These are phyloP conservation scores for Melospiza georgiana DNA, from an alignment of 2,113 vertebrate species.

Conservation along the genomic window DNA sequence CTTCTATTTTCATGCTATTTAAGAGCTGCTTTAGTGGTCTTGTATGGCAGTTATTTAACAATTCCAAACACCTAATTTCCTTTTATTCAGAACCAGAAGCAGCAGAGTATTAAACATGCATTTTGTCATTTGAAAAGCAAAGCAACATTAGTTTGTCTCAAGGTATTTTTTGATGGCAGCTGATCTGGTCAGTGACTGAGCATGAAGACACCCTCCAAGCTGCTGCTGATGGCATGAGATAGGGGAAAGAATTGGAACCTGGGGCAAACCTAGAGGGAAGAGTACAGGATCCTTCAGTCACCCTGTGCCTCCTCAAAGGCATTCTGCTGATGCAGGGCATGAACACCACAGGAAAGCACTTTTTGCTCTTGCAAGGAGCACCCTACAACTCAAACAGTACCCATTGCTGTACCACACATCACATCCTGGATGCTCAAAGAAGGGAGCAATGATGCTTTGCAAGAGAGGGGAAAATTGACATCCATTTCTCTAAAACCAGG, in stretches of 20 bases:
- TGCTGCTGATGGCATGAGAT: not conserved
- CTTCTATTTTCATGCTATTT: not conserved
- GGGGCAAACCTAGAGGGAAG: not conserved
- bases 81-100: not conserved
- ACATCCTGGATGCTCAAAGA: not conserved
- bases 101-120: not conserved
- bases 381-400: not conserved
- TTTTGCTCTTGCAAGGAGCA: not conserved
- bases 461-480: not conserved
- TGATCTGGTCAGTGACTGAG: not conserved
- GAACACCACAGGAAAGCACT: not conserved
- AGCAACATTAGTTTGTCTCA: not conserved
- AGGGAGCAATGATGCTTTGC: not conserved
- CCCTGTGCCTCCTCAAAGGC: fast-evolving
- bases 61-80: not conserved
- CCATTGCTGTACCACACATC: not conserved
- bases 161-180: not conserved
- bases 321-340: not conserved
- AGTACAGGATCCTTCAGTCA: not conserved
- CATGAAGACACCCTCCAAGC: not conserved
- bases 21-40: not conserved
- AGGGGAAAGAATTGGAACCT: not conserved
- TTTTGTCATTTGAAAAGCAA: not conserved
- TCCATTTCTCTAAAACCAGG: not conserved
- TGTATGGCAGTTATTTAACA: not conserved